A percentile compares a stretch with the other conserved stretches of the same genome.
Conservation (phyloP, 2,797 vertebrate genomes). For the Tamandua tetradactyla region DNA sequence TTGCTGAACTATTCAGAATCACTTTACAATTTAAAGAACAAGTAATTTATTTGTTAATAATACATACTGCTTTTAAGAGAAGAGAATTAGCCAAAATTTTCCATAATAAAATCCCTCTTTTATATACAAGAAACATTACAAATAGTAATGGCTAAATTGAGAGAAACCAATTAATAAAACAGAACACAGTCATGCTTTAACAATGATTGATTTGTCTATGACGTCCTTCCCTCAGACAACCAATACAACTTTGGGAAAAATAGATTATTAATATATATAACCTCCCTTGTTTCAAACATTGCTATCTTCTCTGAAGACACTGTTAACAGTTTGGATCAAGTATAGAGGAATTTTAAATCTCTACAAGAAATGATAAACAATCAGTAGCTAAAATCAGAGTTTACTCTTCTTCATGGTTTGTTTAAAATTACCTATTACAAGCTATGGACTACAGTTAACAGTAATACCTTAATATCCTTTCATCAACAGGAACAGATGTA, state of each 20-base stretch:
- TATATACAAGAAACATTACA: background rate
- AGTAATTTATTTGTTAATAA: constrained; percentile 19
- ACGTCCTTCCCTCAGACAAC: background rate
- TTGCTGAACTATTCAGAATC: constrained; percentile 31
- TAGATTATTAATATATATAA: background rate
- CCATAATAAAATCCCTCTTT: constrained; percentile 37
- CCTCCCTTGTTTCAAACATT: background rate
- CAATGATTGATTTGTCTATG: background rate
- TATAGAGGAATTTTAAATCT: background rate
- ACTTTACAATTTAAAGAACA: constrained; percentile 27
- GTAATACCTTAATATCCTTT: no score
- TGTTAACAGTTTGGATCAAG: background rate
- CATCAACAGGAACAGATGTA: no score
- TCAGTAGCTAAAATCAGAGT: constrained; percentile 26
- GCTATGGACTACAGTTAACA: no score
- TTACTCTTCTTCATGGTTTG: background rate
- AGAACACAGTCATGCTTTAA: background rate
- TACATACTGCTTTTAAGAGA: background rate
- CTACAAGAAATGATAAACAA: background rate
- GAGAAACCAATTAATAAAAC: background rate
- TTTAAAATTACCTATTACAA: constrained; percentile 40
- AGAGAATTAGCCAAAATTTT: constrained; percentile 39
- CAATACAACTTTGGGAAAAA: background rate
- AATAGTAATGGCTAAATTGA: background rate
- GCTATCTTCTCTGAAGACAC: background rate